phyloP scores from a whole-genome alignment of 2,113 vertebrate species.

The Charadrius vociferus region DNA sequence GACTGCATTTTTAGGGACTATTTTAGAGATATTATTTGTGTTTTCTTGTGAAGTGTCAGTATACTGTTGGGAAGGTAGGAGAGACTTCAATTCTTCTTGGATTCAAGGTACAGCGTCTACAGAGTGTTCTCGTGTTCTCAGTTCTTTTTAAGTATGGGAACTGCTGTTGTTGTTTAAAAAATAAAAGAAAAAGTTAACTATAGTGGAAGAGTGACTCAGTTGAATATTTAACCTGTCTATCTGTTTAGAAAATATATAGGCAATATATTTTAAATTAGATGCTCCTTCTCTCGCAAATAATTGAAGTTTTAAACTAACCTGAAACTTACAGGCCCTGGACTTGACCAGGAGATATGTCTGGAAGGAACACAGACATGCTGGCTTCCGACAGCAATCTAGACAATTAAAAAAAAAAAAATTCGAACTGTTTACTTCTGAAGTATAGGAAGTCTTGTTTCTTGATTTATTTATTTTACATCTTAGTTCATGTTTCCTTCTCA shows the following conservation, averaged over 20 bases:
- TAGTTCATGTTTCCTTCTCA: not conserved
- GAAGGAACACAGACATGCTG: not conserved
- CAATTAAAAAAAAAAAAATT: not conserved
- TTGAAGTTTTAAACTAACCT: not conserved
- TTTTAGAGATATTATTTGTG: not conserved
- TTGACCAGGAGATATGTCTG: not conserved
- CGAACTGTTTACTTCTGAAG: not conserved
- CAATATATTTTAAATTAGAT: not conserved
- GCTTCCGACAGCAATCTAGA: not conserved
- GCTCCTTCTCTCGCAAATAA: not conserved
- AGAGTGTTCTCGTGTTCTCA: not conserved
- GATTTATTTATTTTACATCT: not conserved
- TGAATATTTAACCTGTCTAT: not conserved
- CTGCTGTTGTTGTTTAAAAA: not conserved
- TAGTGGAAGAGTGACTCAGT: not conserved
- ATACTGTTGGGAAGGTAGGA: not conserved
- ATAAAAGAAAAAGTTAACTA: not conserved
- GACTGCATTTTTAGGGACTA: not conserved
- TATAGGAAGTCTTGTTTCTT: not conserved
- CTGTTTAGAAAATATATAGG: not conserved
- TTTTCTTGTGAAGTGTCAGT: not conserved
- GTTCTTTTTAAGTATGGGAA: not conserved
- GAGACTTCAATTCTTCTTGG: not conserved
- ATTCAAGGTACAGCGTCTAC: not conserved
- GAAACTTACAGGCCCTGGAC: not conserved